Conservation (phyloP, 1,140 invertebrate species). For the Manduca sexta region DNA sequence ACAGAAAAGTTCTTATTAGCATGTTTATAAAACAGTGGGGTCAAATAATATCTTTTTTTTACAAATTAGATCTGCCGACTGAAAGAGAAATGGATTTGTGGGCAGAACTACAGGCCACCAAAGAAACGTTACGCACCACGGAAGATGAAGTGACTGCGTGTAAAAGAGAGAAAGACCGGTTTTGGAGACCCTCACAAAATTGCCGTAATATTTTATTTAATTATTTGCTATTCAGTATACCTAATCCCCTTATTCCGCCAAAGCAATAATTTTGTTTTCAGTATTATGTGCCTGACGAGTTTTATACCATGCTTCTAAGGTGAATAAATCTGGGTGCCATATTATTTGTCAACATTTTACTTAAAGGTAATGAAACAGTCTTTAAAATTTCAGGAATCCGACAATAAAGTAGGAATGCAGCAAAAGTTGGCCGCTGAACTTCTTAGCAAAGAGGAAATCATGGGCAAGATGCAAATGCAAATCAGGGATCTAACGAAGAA, state of each 20-base stretch:
- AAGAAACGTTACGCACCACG: constrained; percentile 49
- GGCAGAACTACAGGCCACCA: constrained; percentile 58
- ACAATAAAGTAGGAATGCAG: constrained; percentile 58
- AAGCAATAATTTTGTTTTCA: constrained; percentile 30
- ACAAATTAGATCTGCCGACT: constrained; percentile 47
- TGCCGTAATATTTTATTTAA: constrained; percentile 37
- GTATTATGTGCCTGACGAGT: constrained; percentile 40
- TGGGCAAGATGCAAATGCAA: constrained; percentile 59
- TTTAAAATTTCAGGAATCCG: constrained; percentile 48
- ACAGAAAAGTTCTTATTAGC: no score
- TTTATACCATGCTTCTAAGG: constrained; percentile 28
- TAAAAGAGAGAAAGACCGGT: constrained; percentile 59
- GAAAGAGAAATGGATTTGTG: constrained; percentile 61
- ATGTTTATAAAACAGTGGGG: not conserved
- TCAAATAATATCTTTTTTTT: not conserved
- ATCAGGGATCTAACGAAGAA: constrained; percentile 57
- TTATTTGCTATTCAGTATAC: not conserved
- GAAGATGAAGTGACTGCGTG: constrained; percentile 57
- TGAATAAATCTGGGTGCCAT: constrained; percentile 12
- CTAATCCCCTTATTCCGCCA: no score
- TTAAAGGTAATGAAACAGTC: constrained; percentile 2
- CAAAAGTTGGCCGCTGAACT: constrained; percentile 59
- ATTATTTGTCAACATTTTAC: not conserved
- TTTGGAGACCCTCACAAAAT: constrained; percentile 62
- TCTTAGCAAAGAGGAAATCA: constrained; percentile 56